Percentiles rank a stretch among this genome's conserved stretches.
These are phyloP conservation scores for Rynchops niger DNA, from an alignment of 2,113 vertebrate species.

Conservation along the genomic window DNA sequence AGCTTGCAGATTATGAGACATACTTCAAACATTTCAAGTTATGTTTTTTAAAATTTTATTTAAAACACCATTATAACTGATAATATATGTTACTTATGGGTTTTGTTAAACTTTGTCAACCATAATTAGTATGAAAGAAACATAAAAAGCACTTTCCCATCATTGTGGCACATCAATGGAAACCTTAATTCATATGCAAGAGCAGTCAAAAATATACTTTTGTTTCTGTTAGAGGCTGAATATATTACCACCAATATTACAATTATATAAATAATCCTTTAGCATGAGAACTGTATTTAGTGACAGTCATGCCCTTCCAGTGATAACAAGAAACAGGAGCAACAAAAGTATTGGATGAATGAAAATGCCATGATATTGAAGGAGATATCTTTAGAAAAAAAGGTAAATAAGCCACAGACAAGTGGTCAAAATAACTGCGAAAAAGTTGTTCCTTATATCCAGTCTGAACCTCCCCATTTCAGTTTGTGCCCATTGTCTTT, in stretches of 20 bases:
- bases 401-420: background rate
- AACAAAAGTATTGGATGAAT: background rate
- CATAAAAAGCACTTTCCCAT: background rate
- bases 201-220: background rate
- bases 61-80: background rate
- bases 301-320: background rate
- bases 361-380: background rate
- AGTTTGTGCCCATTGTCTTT: background rate
- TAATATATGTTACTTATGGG: background rate
- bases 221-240: background rate
- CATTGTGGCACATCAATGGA: background rate
- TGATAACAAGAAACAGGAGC: background rate
- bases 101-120: background rate
- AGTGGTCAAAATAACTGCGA: background rate
- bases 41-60: background rate
- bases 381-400: background rate
- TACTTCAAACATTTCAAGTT: background rate
- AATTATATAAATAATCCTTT: background rate
- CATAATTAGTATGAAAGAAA: background rate
- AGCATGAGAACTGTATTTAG: background rate
- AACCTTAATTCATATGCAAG: background rate
- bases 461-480: background rate
- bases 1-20: background rate
- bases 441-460: background rate
- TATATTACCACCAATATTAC: background rate